Percentiles rank a stretch among this genome's conserved stretches.
Conservation (phyloP, 2,888 invertebrate species). For the Caenorhabditis sp. region DNA sequence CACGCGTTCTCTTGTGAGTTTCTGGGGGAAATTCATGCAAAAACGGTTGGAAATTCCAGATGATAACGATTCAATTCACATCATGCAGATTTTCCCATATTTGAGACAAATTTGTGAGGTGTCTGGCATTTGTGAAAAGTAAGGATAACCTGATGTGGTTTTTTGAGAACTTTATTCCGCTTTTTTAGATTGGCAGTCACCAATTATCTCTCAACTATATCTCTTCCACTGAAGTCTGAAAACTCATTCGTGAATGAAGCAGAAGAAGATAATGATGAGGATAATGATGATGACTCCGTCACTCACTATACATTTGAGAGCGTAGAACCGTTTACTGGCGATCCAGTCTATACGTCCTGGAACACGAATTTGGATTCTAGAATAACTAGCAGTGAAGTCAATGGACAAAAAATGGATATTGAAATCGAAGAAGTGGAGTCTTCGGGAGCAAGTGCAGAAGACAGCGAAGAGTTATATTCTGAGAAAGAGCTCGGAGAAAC, state of each 20-base stretch:
- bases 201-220: not conserved
- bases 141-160: not conserved
- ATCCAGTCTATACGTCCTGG: not conserved
- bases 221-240: not conserved
- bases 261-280: too few relatives aligned
- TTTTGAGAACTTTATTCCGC: not conserved
- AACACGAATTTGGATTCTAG: not conserved
- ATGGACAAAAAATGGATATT: not conserved
- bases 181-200: not conserved
- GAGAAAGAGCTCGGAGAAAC: not conserved
- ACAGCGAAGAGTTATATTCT: not conserved
- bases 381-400: not conserved
- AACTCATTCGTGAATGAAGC: not conserved
- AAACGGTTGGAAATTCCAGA: not conserved
- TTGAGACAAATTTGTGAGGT: slow-evolving; percentile 19
- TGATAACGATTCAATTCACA: not conserved
- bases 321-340: not conserved
- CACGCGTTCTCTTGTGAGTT: not conserved
- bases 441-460: not conserved
- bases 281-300: slow-evolving; percentile 2
- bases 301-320: not conserved
- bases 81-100: slow-evolving; percentile 15
- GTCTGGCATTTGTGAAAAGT: slow-evolving; percentile 34
- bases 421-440: slow-evolving; percentile 17
- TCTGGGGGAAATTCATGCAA: not conserved